Evolutionary conservation across 1,140 invertebrate genomes (phyloP).

Genomic region (Pogonomyrmex barbatus): DNA sequence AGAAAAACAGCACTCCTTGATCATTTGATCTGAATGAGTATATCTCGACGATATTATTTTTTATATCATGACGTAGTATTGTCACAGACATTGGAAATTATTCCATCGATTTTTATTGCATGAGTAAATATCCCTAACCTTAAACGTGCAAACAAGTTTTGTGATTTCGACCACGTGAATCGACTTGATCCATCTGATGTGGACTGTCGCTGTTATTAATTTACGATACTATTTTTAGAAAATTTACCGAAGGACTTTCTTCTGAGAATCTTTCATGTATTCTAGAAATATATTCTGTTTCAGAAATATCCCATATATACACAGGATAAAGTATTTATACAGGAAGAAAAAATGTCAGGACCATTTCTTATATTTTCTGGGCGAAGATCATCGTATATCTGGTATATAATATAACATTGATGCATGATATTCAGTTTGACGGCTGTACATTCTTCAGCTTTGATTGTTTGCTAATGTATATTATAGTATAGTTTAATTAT

Average conservation of each 20-base stretch:
- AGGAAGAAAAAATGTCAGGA: constrained; percentile 32
- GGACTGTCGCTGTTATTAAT: neutral
- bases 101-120: neutral
- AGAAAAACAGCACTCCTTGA: neutral
- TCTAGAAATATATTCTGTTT: neutral
- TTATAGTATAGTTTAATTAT: no score
- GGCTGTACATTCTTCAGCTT: neutral
- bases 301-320: neutral
- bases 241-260: neutral
- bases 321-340: neutral
- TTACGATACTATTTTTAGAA: neutral
- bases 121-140: neutral
- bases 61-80: neutral
- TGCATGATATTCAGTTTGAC: neutral
- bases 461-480: neutral
- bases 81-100: neutral
- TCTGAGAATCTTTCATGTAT: neutral
- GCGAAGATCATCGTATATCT: neutral
- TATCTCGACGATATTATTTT: neutral
- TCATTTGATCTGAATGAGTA: neutral
- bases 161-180: neutral
- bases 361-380: neutral
- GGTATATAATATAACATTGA: constrained; percentile 13
- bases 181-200: neutral
- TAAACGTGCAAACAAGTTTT: no score